Base-by-base conservation (phyloP, 2,888 invertebrate species). In the Papilio protenor region DNA sequence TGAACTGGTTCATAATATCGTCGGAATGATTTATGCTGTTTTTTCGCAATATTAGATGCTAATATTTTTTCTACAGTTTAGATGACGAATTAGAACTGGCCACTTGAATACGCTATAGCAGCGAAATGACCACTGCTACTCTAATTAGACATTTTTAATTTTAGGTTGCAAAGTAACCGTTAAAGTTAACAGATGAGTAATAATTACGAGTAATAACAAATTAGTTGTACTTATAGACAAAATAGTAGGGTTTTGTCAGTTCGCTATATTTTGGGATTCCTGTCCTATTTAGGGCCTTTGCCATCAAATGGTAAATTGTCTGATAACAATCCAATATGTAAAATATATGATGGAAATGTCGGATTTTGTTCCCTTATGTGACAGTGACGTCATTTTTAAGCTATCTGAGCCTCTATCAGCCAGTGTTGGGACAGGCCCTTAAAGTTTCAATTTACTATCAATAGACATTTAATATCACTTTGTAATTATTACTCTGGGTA, bases 1-100 rank as follows among this genome's bases (percentile, higher is more conserved):
- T 69, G 66, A 69, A 69, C 66, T 69, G 18, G 16, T 27, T 66
- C n/a, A 66, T 66, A 40, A 33, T 11, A n/a, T 40, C 66, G 21
- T 21, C n/a, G n/a, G 21, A 0, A 8, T 40, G 21, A 45, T 21
- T 45, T 66, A 66, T 8, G 21, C 8, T 27, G 12, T 33, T 64
- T 33, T 64, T 61, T 40, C 23, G 12, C 57, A 59, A 23, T 59
- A 55, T 55, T 55, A 59, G 4, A 10, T 3, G 21, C 21, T n/a
- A 57, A 49, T 47, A 52, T 21, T 57, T 57, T 57, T 57, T 57
- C 14, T 40, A 40, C 8, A 14, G 5, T 23, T 14, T 16, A 23
- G 4, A 0, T 11, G 23, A 14, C 23, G 3, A 21, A 11, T 1
- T 18, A 40, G 6, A 40, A 8, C 40, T 40, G 40, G 40, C 40